Base-by-base conservation (phyloP, 2,113 vertebrate species). In the Gambusia affinis region DNA sequence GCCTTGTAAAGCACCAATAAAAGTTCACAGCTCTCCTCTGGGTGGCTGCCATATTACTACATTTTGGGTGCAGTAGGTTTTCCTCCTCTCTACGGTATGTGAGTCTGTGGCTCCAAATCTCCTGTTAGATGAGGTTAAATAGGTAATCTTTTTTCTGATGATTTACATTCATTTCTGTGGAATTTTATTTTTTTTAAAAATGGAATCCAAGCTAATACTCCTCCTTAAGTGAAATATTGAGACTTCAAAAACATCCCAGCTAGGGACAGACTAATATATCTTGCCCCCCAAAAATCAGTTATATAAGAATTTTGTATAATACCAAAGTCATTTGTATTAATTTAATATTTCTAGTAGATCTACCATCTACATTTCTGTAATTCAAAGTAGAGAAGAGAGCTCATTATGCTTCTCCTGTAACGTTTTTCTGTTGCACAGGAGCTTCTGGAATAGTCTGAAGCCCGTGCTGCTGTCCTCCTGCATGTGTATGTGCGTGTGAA, bases 401-500 rank as follows among this genome's bases (percentile, higher is more conserved):
- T 62, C 63, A 39, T 73, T 42, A 75, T 67, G 15, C n/a, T 67
- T 27, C 44, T 47, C 44, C 44, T 15, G 47, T 27, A 12, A 70
- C 28, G 62, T 35, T 80, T 79, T 68, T 4, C 60, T 47, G 54
- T 63, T 75, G 29, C 79, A 65, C 19, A 47, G 29, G 19, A 11
- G 31, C 31, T 79, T 75, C 37, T 75, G 39, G 6, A 72, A 70
- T 72, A 71, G 78, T 64, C 72, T 47, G 57, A 70, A 68, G 79
- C 44, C 77, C 17, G 60, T 28, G 11, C 74, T 80, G 75, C 64
- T 60, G 47, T 69, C 62, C 31, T 5, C 72, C 24, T 68, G 37
- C 60, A 73, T 69, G 75, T 78, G 75, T 72, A 74, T 78, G 64
- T 63, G 67, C 61, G 75, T 66, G 76, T 68, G 81, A 76, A 54